Conservation (phyloP, 2,797 vertebrate species). For the Galaxias olidus region DNA sequence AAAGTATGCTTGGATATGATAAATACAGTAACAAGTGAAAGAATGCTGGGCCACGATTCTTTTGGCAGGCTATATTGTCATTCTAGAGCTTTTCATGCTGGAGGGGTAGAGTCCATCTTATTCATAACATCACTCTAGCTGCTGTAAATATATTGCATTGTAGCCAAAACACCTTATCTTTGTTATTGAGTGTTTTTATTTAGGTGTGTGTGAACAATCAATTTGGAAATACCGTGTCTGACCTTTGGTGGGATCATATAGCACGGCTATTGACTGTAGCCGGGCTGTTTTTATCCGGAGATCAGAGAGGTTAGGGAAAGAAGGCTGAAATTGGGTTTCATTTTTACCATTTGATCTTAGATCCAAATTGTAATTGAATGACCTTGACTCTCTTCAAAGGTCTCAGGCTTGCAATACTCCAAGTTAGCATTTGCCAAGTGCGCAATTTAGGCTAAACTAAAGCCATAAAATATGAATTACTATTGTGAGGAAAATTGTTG, state of each 20-base stretch:
- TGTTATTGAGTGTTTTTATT: background rate
- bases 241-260: constrained; percentile 27
- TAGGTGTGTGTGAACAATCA: constrained; percentile 43
- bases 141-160: background rate
- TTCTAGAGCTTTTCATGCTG: too few relatives aligned
- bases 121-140: too few relatives aligned
- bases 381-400: too few relatives aligned
- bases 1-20: too few relatives aligned
- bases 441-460: background rate
- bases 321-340: too few relatives aligned
- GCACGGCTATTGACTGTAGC: constrained; percentile 23
- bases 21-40: too few relatives aligned
- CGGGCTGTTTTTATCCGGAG: constrained; percentile 30
- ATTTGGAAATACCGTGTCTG: constrained; percentile 41
- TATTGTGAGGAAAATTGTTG: background rate
- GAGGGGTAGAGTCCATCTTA: too few relatives aligned
- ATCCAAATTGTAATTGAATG: too few relatives aligned
- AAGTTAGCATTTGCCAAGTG: background rate
- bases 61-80: too few relatives aligned
- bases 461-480: background rate
- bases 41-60: too few relatives aligned
- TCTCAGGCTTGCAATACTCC: too few relatives aligned
- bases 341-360: too few relatives aligned
- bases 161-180: background rate
- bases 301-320: constrained; percentile 35